These are phyloP conservation scores for Xestia c-nigrum DNA, from an alignment of 2,888 invertebrate species.

Conservation along the genomic window DNA sequence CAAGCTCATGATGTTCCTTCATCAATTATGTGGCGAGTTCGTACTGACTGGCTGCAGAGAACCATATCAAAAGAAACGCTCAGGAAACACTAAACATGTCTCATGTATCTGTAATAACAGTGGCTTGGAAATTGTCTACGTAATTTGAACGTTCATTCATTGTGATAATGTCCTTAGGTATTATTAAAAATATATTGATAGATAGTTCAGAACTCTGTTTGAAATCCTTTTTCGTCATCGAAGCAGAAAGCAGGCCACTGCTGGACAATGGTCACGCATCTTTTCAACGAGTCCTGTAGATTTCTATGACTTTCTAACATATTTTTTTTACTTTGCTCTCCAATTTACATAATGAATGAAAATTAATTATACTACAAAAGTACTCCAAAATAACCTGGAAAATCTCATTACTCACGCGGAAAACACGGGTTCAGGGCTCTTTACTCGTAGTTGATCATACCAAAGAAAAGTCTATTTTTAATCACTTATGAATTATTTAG, in stretches of 20 bases:
- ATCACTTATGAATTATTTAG: slow-evolving; percentile 53
- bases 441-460: slow-evolving; percentile 1
- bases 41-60: background rate
- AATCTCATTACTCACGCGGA: background rate
- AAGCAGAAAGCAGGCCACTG: background rate
- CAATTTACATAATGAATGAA: background rate
- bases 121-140: background rate
- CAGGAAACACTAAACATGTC: background rate
- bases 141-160: background rate
- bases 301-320: background rate
- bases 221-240: background rate
- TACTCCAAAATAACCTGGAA: background rate
- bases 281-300: background rate
- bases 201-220: background rate
- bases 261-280: background rate
- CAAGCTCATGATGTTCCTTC: slow-evolving; percentile 54
- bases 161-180: background rate
- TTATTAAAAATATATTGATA: background rate
- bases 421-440: background rate
- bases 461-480: slow-evolving; percentile 34
- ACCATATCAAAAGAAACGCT: background rate
- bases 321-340: background rate
- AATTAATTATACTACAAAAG: background rate
- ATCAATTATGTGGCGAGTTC: slow-evolving; percentile 54
- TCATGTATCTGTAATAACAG: background rate